These are phyloP conservation scores for Sturnira hondurensis DNA, from an alignment of 2,113 vertebrate genomes.

Conservation along the genomic window DNA sequence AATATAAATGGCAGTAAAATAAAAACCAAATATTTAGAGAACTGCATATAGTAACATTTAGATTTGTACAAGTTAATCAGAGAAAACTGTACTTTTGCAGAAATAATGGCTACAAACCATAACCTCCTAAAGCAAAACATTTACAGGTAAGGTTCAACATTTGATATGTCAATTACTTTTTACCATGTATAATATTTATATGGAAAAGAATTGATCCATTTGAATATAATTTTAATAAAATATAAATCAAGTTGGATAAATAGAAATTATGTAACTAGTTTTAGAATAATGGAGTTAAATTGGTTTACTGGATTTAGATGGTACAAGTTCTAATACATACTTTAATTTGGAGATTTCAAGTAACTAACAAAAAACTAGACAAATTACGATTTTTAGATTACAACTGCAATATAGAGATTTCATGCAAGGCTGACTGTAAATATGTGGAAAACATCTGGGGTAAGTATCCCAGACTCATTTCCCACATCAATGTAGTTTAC, in stretches of 20 bases:
- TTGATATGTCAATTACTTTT: not conserved
- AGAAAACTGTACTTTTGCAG: not conserved
- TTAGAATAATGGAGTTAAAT: slow-evolving; percentile 22
- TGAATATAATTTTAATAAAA: not conserved
- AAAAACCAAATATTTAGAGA: not conserved
- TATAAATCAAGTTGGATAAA: not conserved
- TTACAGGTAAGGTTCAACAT: not conserved
- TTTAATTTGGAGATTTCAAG: not conserved
- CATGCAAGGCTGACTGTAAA: not conserved
- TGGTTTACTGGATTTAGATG: not conserved
- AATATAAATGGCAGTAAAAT: not conserved
- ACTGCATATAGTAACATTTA: not conserved
- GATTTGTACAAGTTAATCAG: not conserved
- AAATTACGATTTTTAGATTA: not conserved
- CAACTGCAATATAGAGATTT: not conserved
- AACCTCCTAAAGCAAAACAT: not conserved
- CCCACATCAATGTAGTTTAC: not conserved
- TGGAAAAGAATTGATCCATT: not conserved
- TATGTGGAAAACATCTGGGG: not conserved
- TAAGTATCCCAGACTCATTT: not conserved
- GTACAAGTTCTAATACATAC: not conserved
- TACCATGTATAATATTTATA: not conserved
- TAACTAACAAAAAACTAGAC: not conserved
- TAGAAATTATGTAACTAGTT: not conserved
- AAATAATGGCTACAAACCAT: not conserved